Conservation (phyloP, 2,888 invertebrate species). For the Troilus luridus region DNA sequence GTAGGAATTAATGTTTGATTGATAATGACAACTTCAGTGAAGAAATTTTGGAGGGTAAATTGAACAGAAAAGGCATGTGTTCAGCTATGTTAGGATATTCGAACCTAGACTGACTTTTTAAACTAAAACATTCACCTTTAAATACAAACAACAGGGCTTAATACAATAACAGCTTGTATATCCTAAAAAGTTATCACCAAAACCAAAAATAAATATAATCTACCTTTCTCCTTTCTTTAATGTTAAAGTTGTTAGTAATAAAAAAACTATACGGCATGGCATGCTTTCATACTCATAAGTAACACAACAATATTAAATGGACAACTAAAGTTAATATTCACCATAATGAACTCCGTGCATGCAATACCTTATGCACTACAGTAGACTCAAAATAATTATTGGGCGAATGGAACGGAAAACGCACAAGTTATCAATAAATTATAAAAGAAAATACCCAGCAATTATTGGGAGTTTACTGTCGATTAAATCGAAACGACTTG, state of each 20-base stretch:
- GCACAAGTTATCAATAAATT: neutral
- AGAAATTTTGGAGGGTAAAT: no score
- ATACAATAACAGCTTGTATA: no score
- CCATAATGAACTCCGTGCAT: neutral
- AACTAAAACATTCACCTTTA: no score
- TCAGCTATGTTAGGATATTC: no score
- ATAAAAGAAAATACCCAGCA: neutral
- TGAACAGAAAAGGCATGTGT: no score
- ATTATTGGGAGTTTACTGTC: neutral
- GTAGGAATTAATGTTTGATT: no score
- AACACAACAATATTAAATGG: neutral
- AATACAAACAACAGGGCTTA: no score
- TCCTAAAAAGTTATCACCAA: no score
- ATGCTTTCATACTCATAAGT: neutral
- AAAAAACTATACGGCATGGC: neutral
- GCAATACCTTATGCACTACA: neutral
- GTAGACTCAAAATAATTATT: slow-evolving; percentile 9
- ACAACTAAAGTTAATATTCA: neutral
- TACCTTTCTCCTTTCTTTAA: no score
- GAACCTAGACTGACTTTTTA: no score
- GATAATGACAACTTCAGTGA: no score
- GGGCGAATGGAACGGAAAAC: neutral
- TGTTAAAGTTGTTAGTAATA: neutral
- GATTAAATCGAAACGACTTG: neutral
- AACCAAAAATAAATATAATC: no score